Evolutionary conservation across 2,797 vertebrate species (phyloP), one percentile per base, ranked within the genome.

Genomic region (Ctenochaetus hawaiiensis): DNA sequence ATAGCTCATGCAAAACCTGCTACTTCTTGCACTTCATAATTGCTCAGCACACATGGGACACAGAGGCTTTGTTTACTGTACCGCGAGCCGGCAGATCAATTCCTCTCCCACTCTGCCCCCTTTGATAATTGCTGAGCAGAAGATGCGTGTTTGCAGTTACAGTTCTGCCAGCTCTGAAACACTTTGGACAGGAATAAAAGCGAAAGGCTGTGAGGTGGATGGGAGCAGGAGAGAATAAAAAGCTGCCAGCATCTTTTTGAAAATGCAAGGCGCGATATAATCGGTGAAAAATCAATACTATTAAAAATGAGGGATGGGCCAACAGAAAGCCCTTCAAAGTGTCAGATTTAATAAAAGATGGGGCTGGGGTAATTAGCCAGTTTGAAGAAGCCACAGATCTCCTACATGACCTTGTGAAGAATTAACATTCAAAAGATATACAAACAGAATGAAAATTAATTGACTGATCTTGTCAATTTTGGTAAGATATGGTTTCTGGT

Each of bases 41-140:
- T 94, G 91, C 88, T 81, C 72, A 18, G 85, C 77, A 87, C 91
- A 91, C 86, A 76, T 69, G 91, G 91, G 91, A 92, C 80, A 77
- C 68, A 8, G 11, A 89, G 89, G 90, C 88, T 93, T 94, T 94
- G 87, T 93, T 94, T 95, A 94, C 90, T 74, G 84, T 81, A 83
- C 75, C 48, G 52, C 67, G 49, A 89, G 78, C 86, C 78, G 74
- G 66, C 80, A 87, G 89, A 95, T 94, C 93, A 92, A 93, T 94
- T 86, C 84, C 84, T 91, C 87, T 86, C 82, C 67, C 75, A 71
- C 88, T 67, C 79, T 75, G 75, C 81, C 81, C 88, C 70, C 86
- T 91, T 88, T 91, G 92, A 94, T 94, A 92, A 94, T 86, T 84
- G 89, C 87, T 68, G 88, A 92, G 88, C 87, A 86, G 84, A 85